Evolutionary conservation across 2,888 invertebrate species (phyloP), one percentile per base, ranked within the genome.

Genomic region (Carabus problematicus): DNA sequence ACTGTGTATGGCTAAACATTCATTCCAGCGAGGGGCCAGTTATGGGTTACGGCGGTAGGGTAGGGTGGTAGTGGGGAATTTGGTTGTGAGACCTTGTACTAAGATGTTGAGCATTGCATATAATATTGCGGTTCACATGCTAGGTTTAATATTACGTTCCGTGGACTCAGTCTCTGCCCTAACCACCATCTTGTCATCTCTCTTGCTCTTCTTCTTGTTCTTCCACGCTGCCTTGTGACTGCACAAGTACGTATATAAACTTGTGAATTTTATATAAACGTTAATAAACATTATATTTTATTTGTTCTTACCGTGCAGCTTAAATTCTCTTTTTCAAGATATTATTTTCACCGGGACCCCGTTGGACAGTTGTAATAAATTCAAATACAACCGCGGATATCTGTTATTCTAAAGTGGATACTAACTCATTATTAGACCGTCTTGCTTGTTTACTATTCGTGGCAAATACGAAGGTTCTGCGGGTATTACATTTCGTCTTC

Each of bases 111-210:
- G 58, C 41, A 49, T 49, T 56, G 58, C 66, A 66, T 66, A 59
- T 66, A 66, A 66, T 66, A 66, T 59, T 66, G 59, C 43, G 66
- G 66, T 58, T 66, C 47, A 47, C 47, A 29, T 66, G 45, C 58
- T 47, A 59, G 66, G 58, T 66, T 59, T 47, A 66, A 49, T 66
- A 66, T 66, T 66, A 59, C 59, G 66, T 58, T 66, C 49, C 41
- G 58, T 39, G 64, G 45, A 58, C 64, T 64, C 43, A 14, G n/a
- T n/a, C 45, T 29, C 47, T 47, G 40, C 11, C 16, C 19, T 11
- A 8, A 18, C 11, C 29, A n/a, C 56, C 9, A 39, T 39, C 39
- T 2, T 29, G 29, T 29, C 40, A 11, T 29, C 56, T 56, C 18
- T 49, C 52, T 1, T 54, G 2, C 14, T 18, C 54, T 9, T 54